Evolutionary conservation across 2,113 vertebrate genomes (phyloP), one percentile per base, ranked within the genome.

Genomic region (Burhinus oedicnemus): DNA sequence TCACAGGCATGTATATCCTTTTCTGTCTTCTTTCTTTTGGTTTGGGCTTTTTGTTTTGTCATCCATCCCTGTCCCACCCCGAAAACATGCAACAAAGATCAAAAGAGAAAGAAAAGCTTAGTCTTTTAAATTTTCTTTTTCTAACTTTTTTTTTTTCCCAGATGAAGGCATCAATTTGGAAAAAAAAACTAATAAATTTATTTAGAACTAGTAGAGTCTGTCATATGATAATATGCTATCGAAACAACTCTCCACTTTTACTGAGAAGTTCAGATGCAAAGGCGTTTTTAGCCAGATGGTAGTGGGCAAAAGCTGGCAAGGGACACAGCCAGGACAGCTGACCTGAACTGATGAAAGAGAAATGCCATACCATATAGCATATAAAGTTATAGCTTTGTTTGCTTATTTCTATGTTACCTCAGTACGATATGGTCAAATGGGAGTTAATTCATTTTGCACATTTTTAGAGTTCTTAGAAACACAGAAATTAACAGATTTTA

Each of bases 391-490:
- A 88, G 32, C 7, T 75, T 54, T 84, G 11, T 69, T 87, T 2
- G 0, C 34, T 66, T 58, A 77, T 52, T 79, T 68, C 20, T 44
- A 47, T 1, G 2, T 64, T 36, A 42, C 13, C 18, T 83, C 11
- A 42, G 20, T 38, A 51, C 0, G 1, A 64, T 21, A 38, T 1
- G 3, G n/a, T 11, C 21, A 80, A 61, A 77, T 21, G 2, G 26
- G 4, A 72, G 3, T 42, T n/a, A 20, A 44, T 38, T 49, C n/a
- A 29, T 61, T 55, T 32, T 57, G 18, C 19, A 64, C 4, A 29
- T n/a, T 87, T 86, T 74, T 18, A 25, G 9, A 32, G 21, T 57
- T 92, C 75, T 78, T 36, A 65, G 45, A 87, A 90, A 57, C 29
- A 70, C 4, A 90, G 11, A 76, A 51, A 70, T 22, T 26, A n/a